Evolutionary conservation across 2,113 vertebrate species (phyloP).

Genomic region (Bolborhynchus lineola): DNA sequence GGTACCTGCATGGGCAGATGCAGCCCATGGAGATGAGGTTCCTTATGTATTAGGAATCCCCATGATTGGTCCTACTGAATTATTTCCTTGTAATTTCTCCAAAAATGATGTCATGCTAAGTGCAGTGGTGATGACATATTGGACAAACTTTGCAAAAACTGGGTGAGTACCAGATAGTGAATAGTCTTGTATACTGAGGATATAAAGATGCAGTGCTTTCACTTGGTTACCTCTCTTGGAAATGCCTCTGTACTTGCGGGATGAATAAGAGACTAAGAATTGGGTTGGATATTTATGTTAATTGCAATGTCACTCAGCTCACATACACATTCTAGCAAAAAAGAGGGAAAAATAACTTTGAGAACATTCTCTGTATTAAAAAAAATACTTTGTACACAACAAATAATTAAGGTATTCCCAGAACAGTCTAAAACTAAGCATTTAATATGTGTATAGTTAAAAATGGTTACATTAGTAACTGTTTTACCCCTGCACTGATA

Average conservation of each 20-base stretch:
- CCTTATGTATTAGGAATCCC: conserved; percentile 96
- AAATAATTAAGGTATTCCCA: neutral
- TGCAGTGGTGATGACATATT: conserved; percentile 98
- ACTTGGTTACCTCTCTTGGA: neutral
- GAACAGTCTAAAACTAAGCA: neutral
- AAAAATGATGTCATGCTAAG: conserved; percentile 99
- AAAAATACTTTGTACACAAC: neutral
- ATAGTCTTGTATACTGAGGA: neutral
- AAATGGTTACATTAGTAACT: neutral
- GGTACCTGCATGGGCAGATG: conserved; percentile 97
- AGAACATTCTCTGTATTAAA: rapidly evolving
- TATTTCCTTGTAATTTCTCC: conserved; percentile 99
- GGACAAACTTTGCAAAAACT: conserved; percentile 99
- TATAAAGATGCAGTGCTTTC: neutral
- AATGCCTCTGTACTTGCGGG: neutral
- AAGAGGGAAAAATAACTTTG: neutral
- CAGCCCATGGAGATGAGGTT: conserved; percentile 95
- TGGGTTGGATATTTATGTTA: neutral
- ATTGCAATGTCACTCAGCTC: neutral
- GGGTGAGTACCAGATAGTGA: conserved; percentile 79
- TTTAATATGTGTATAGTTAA: neutral
- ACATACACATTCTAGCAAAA: neutral
- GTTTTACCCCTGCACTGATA: neutral
- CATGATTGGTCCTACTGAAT: conserved; percentile 96
- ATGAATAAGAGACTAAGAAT: neutral